phyloP scores from a whole-genome alignment of 1,140 invertebrate species.

The Trachelipus rathkii region DNA sequence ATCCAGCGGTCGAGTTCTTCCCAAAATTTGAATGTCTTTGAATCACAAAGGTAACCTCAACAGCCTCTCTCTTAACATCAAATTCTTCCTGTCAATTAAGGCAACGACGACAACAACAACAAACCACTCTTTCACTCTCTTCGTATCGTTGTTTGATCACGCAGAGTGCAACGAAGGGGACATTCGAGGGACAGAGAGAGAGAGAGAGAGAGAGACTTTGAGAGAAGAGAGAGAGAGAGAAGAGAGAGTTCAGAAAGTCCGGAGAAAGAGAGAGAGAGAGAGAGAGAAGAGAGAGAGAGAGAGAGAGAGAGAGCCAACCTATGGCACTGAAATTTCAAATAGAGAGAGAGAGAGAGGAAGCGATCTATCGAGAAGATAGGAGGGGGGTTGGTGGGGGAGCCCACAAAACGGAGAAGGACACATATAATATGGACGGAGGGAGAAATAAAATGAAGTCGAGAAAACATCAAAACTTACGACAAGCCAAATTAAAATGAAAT shows the following conservation, averaged over 20 bases:
- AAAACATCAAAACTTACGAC: conserved; percentile 5
- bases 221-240: neutral
- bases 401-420: too few relatives aligned
- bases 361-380: too few relatives aligned
- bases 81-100: too few relatives aligned
- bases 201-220: neutral
- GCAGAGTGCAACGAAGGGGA: neutral
- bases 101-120: too few relatives aligned
- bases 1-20: too few relatives aligned
- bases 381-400: too few relatives aligned
- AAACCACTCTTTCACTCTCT: neutral
- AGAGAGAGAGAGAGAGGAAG: too few relatives aligned
- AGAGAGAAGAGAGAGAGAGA: neutral
- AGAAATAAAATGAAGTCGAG: neutral
- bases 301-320: neutral
- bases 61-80: too few relatives aligned
- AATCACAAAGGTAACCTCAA: too few relatives aligned
- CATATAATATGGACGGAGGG: neutral
- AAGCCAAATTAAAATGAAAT: neutral
- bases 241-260: too few relatives aligned
- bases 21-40: too few relatives aligned
- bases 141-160: neutral
- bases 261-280: conserved; percentile 11
- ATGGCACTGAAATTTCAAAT: too few relatives aligned
- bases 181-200: neutral